These are phyloP conservation scores for Epinephelus coioides DNA, from an alignment of 2,797 vertebrate species.

Conservation along the genomic window DNA sequence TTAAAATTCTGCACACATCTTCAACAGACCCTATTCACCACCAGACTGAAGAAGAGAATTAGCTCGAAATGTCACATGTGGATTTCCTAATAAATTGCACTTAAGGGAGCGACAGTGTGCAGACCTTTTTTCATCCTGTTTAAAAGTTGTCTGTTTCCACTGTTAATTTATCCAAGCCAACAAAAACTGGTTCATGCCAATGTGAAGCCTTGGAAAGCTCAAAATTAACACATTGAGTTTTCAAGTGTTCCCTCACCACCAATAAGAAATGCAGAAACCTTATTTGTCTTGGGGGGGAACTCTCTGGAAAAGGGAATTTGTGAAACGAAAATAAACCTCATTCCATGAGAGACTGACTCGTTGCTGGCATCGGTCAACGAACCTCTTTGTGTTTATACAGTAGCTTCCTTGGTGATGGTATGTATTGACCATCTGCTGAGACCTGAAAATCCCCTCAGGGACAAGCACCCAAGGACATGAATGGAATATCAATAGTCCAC, in stretches of 20 bases:
- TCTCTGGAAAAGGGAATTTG: background rate
- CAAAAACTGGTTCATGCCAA: background rate
- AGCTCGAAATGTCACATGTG: no score
- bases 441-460: slow-evolving; percentile 34
- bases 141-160: no score
- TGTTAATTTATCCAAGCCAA: background rate
- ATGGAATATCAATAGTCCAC: slow-evolving; percentile 70
- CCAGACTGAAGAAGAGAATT: no score
- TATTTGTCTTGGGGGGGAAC: background rate
- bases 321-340: background rate
- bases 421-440: slow-evolving; percentile 33
- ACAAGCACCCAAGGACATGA: slow-evolving; percentile 37
- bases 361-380: background rate
- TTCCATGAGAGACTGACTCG: background rate
- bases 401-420: slow-evolving; percentile 15
- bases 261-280: slow-evolving; percentile 8
- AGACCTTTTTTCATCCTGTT: no score
- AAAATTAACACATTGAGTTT: background rate
- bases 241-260: slow-evolving; percentile 3
- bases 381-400: slow-evolving; percentile 4
- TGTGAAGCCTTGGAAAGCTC: slow-evolving; percentile 2
- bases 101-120: no score
- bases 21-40: background rate
- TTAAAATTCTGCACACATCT: slow-evolving; percentile 20
- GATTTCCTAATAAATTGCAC: no score